Evolutionary conservation across 64 coral and sea anemone species (phyloP).

Genomic region (Porites lutea): DNA sequence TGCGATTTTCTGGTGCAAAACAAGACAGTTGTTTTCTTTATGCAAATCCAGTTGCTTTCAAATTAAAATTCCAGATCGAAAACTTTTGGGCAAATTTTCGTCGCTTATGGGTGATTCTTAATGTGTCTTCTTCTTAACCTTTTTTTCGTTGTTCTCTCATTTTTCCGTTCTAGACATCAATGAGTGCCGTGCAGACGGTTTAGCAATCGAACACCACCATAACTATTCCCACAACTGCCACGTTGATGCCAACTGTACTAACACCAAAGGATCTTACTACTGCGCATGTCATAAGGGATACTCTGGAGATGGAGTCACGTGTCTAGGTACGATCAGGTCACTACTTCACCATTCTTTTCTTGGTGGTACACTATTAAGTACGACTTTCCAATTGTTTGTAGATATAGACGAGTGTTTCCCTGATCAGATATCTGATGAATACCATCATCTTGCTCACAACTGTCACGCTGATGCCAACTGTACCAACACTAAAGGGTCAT

Average conservation of each 20-base stretch:
- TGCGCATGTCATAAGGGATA: conserved; percentile 82
- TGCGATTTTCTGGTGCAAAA: not conserved
- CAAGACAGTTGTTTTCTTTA: no score
- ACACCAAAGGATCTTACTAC: conserved; percentile 88
- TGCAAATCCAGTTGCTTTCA: no score
- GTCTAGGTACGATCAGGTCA: not conserved
- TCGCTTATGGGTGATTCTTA: not conserved
- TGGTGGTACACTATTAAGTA: not conserved
- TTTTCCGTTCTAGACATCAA: conserved; percentile 57
- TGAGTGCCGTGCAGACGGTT: conserved; percentile 49
- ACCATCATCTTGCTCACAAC: conserved; percentile 64
- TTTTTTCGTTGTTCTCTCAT: not conserved
- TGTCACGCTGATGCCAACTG: conserved; percentile 74
- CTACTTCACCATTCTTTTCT: not conserved
- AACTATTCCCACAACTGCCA: conserved; percentile 75
- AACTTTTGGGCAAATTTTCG: not conserved
- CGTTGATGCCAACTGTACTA: conserved; percentile 75
- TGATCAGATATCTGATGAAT: conserved; percentile 40
- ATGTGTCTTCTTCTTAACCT: no score
- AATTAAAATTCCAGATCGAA: not conserved
- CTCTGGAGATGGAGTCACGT: conserved; percentile 84
- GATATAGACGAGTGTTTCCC: conserved; percentile 69
- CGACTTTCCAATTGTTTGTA: not conserved
- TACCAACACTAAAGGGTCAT: conserved; percentile 71
- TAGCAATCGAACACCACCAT: conserved; percentile 39